Evolutionary conservation across 2,888 invertebrate species (phyloP).

Genomic region (Dasysyrphus tricinctus): DNA sequence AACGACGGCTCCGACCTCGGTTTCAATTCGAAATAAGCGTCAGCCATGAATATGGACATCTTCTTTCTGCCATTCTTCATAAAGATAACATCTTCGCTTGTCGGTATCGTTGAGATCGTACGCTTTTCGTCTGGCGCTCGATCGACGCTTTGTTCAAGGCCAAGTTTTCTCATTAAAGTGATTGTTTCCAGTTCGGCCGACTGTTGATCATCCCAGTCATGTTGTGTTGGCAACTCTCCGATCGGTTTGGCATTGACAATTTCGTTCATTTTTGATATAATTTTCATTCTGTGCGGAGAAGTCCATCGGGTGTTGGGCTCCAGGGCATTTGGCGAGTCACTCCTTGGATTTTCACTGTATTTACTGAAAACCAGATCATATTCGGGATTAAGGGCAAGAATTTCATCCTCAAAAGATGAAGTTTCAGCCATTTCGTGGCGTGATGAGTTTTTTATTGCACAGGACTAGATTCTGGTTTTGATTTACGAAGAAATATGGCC

Average conservation of each 20-base stretch:
- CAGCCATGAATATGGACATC: slow-evolving; percentile 78
- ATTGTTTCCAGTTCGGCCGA: slow-evolving; percentile 79
- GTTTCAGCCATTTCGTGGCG: slow-evolving; percentile 34
- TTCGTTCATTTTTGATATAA: slow-evolving; percentile 79
- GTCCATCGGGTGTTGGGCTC: slow-evolving; percentile 54
- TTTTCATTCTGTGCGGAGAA: slow-evolving; percentile 71
- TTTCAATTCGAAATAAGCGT: slow-evolving; percentile 72
- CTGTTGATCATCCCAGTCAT: slow-evolving; percentile 79
- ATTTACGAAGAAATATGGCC: not conserved
- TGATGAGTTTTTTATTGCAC: not conserved
- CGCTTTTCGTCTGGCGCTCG: slow-evolving; percentile 63
- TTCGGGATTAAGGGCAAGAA: slow-evolving; percentile 79
- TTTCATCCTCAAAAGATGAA: slow-evolving; percentile 80
- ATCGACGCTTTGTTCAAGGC: slow-evolving; percentile 78
- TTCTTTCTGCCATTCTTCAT: slow-evolving; percentile 77
- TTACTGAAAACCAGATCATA: slow-evolving; percentile 78
- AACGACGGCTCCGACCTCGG: slow-evolving; percentile 45
- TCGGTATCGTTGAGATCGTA: slow-evolving; percentile 77
- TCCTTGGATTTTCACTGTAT: slow-evolving; percentile 67
- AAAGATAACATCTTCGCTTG: slow-evolving; percentile 73
- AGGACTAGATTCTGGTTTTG: not conserved
- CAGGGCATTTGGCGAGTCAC: slow-evolving; percentile 52
- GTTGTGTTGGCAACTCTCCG: slow-evolving; percentile 79
- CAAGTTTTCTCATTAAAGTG: slow-evolving; percentile 80
- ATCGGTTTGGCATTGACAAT: slow-evolving; percentile 79